phyloP scores from a whole-genome alignment of 2,888 invertebrate genomes.

The Tinea trinotella region DNA sequence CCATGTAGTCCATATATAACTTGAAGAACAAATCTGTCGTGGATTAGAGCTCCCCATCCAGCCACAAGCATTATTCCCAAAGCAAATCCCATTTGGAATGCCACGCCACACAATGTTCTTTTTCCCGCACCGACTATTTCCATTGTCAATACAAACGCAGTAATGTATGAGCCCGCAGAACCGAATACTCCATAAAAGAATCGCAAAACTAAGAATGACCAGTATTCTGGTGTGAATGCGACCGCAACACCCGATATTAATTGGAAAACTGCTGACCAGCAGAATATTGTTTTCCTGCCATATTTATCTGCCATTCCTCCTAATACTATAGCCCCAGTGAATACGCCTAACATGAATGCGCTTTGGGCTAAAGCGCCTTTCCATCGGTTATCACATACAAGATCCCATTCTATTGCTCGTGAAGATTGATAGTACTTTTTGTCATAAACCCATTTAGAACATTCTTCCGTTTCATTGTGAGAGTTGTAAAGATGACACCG shows the following conservation, averaged over 20 bases:
- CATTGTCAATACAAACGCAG: conserved; percentile 82
- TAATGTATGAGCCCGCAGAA: conserved; percentile 83
- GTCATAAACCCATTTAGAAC: conserved; percentile 79
- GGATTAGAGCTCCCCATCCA: conserved; percentile 84
- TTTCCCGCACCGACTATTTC: conserved; percentile 86
- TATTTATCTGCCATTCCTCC: conserved; percentile 88
- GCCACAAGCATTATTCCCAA: conserved; percentile 87
- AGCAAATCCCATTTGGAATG: conserved; percentile 86
- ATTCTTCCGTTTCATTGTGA: conserved; percentile 43
- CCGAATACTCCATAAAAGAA: conserved; percentile 87
- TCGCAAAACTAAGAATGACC: conserved; percentile 76
- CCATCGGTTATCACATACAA: conserved; percentile 86
- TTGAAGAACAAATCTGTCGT: conserved; percentile 82
- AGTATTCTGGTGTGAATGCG: conserved; percentile 84
- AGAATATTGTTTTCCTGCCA: conserved; percentile 86
- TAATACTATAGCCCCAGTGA: conserved; percentile 84
- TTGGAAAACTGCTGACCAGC: conserved; percentile 83
- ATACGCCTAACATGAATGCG: conserved; percentile 87
- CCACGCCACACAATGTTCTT: conserved; percentile 84
- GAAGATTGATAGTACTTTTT: conserved; percentile 80
- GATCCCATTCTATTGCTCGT: conserved; percentile 85
- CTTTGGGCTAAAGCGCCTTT: conserved; percentile 86
- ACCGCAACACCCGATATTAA: conserved; percentile 79
- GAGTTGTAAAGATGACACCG: conserved; percentile 72
- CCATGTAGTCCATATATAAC: conserved; percentile 84